Percentiles rank a stretch among this genome's conserved stretches.
Evolutionary conservation across 2,797 vertebrate species (phyloP).

Genomic region (Enteromius paludinosus): DNA sequence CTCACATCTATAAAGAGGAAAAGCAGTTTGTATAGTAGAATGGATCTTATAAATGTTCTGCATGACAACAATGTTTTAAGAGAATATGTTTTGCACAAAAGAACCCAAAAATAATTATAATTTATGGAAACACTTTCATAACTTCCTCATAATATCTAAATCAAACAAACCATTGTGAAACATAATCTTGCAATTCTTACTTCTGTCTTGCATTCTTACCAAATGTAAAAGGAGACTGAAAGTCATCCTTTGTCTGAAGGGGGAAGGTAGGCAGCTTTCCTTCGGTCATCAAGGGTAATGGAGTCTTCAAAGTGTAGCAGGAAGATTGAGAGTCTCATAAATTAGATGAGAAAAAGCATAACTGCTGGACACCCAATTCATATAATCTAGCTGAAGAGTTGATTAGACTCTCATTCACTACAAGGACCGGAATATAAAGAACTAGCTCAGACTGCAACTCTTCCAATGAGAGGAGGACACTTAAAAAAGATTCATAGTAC

Average conservation of each 20-base stretch:
- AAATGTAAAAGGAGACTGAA: conserved; percentile 1
- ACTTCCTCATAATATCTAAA: neutral
- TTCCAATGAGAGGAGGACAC: neutral
- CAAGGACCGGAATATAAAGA: conserved; percentile 32
- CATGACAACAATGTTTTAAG: too few species aligned
- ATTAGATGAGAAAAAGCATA: conserved; percentile 45
- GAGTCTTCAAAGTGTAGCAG: conserved; percentile 39
- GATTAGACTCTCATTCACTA: conserved; percentile 34
- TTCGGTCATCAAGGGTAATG: conserved; percentile 41
- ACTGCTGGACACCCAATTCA: conserved; percentile 44
- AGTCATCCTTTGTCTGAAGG: conserved; percentile 20
- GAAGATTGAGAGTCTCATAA: conserved; percentile 40
- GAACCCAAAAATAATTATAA: too few species aligned
- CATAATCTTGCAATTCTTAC: neutral
- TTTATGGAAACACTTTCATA: neutral
- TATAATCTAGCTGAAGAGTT: conserved; percentile 37
- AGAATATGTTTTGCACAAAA: too few species aligned
- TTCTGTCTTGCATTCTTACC: neutral
- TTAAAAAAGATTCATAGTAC: conserved; percentile 13
- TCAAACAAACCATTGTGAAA: neutral
- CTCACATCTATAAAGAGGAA: too few species aligned
- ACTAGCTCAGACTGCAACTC: neutral
- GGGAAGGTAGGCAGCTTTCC: conserved; percentile 20
- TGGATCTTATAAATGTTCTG: too few species aligned
- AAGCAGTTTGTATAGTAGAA: too few species aligned